Evolutionary conservation across 2,797 vertebrate species (phyloP).

Genomic region (Delichon dasypus): DNA sequence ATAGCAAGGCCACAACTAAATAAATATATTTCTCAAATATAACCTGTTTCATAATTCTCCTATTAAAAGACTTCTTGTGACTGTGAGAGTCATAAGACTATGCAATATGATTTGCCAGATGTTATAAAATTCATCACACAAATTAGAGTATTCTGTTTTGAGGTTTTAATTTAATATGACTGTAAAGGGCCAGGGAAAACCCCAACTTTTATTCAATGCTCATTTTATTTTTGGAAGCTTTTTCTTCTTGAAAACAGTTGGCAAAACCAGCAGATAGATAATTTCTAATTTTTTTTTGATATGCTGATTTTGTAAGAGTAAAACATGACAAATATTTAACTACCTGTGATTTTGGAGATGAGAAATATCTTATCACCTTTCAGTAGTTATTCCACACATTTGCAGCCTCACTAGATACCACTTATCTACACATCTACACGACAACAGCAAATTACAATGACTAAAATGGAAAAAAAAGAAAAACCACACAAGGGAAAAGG

Average conservation of each 20-base stretch:
- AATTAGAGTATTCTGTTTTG: not conserved
- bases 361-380: not conserved
- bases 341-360: not conserved
- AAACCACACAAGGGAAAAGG: conserved; percentile 14
- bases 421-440: not conserved
- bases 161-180: not conserved
- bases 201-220: not conserved
- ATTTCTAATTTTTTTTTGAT: not conserved
- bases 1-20: conserved; percentile 15
- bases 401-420: conserved; percentile 7
- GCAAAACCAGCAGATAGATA: not conserved
- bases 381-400: not conserved
- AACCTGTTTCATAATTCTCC: not conserved
- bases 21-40: not conserved
- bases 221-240: not conserved
- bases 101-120: not conserved
- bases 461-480: not conserved
- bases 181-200: not conserved
- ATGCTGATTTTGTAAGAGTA: not conserved
- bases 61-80: not conserved
- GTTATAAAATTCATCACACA: not conserved
- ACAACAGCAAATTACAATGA: conserved; percentile 29
- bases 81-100: not conserved
- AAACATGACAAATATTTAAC: not conserved
- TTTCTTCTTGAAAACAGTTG: not conserved